Conservation (phyloP, 92 coral and sea anemone genomes). For the Phenganax marumi region DNA sequence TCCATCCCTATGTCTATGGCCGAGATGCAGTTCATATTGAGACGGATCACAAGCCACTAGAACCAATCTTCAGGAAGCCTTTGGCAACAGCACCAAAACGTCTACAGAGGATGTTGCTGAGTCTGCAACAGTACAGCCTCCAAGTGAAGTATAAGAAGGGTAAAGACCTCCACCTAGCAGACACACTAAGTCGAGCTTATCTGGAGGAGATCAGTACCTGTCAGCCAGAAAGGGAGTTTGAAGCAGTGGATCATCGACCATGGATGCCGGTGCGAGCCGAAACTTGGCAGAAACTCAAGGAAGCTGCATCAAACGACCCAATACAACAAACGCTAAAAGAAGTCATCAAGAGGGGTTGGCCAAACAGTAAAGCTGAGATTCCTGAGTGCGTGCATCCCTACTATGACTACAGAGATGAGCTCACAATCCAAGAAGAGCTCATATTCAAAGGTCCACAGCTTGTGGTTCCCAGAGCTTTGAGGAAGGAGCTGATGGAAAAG, state of each 20-base stretch:
- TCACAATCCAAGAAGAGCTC: slow-evolving; percentile 31
- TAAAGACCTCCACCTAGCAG: neutral
- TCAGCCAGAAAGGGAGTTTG: slow-evolving; percentile 36
- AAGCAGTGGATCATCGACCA: neutral
- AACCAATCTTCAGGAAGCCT: slow-evolving; percentile 41
- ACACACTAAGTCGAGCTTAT: slow-evolving; percentile 14
- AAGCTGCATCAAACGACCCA: slow-evolving; percentile 42
- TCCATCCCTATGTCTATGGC: slow-evolving; percentile 47
- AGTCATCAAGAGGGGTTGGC: slow-evolving; percentile 52
- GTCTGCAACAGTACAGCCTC: slow-evolving; percentile 56
- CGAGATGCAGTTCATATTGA: slow-evolving; percentile 40
- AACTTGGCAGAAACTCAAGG: slow-evolving; percentile 52
- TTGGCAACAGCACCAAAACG: slow-evolving; percentile 45
- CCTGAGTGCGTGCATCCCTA: slow-evolving; percentile 47
- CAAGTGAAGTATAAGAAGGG: slow-evolving; percentile 1
- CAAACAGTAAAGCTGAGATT: slow-evolving; percentile 31
- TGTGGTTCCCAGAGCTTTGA: slow-evolving; percentile 45
- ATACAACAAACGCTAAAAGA: slow-evolving; percentile 33
- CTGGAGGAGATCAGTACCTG: slow-evolving; percentile 48
- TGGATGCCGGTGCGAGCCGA: neutral
- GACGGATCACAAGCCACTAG: slow-evolving; percentile 58
- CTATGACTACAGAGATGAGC: too few species aligned
- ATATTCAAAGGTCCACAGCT: slow-evolving; percentile 37
- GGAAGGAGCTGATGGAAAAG: slow-evolving; percentile 42
- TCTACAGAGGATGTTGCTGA: slow-evolving; percentile 49